phyloP scores from a whole-genome alignment of 2,797 vertebrate species.

The Chaetophractus vellerosus region DNA sequence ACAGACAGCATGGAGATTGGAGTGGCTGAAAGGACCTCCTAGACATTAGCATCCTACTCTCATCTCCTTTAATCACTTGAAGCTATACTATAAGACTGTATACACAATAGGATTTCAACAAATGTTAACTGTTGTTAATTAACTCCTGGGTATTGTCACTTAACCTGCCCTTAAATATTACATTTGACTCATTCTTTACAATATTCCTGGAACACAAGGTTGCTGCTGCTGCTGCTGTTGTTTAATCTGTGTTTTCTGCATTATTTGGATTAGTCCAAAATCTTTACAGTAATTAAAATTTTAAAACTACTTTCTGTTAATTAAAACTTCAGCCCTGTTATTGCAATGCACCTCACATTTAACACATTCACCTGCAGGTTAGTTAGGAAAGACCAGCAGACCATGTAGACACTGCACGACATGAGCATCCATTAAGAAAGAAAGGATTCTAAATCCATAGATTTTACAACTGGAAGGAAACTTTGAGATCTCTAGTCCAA shows the following conservation, averaged over 20 bases:
- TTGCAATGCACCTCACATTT: background rate
- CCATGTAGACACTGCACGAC: background rate
- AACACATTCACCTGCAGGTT: background rate
- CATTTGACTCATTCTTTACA: background rate
- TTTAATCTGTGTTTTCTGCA: slow-evolving; percentile 1
- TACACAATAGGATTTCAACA: background rate
- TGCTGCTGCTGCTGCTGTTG: background rate
- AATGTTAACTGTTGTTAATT: background rate
- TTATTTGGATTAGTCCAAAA: slow-evolving; percentile 35
- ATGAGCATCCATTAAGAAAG: background rate
- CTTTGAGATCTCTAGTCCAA: background rate
- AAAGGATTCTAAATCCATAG: background rate
- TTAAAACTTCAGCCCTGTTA: background rate
- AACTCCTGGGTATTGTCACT: slow-evolving; percentile 2
- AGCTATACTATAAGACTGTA: background rate
- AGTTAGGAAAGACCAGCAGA: background rate
- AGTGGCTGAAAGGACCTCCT: background rate
- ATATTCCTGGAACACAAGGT: background rate
- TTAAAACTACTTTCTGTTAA: slow-evolving; percentile 13
- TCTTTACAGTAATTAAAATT: slow-evolving; percentile 50
- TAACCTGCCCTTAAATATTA: background rate
- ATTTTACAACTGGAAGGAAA: background rate
- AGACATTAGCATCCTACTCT: background rate
- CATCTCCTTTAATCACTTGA: background rate
- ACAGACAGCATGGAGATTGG: background rate